A percentile compares a stretch with the other conserved stretches of the same genome.
These are phyloP conservation scores for Temnothorax curvispinosus DNA, from an alignment of 1,140 invertebrate genomes.

Conservation along the genomic window DNA sequence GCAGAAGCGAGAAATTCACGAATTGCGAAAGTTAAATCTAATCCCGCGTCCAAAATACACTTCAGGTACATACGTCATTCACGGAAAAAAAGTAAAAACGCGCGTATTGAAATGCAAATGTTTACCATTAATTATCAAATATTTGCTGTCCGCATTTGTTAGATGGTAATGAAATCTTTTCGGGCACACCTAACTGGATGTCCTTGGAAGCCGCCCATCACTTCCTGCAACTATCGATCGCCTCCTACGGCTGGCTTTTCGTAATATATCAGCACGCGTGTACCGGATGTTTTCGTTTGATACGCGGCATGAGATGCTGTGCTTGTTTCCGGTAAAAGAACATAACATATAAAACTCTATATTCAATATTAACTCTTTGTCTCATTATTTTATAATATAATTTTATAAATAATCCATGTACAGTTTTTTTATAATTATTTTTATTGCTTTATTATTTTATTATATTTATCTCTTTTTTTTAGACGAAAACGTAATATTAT, in stretches of 20 bases:
- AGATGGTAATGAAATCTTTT: constrained; percentile 85
- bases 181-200: constrained; percentile 91
- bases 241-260: constrained; percentile 96
- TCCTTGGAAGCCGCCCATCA: constrained; percentile 91
- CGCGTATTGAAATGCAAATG: background rate
- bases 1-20: constrained; percentile 90
- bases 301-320: constrained; percentile 90
- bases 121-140: background rate
- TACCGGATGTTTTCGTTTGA: constrained; percentile 91
- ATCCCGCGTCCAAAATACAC: constrained; percentile 89
- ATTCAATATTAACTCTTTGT: background rate
- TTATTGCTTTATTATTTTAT: background rate
- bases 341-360: background rate
- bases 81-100: background rate
- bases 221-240: constrained; percentile 92
- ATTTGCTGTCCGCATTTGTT: constrained; percentile 12
- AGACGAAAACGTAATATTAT: constrained; percentile 90
- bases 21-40: constrained; percentile 89
- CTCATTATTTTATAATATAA: background rate
- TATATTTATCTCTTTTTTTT: background rate
- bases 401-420: background rate
- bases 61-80: constrained; percentile 84
- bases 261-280: constrained; percentile 92
- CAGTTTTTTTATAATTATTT: background rate
- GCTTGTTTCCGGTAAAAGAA: constrained; percentile 89